phyloP scores from a whole-genome alignment of 2,797 vertebrate genomes.

The Pelobates cultripes region DNA sequence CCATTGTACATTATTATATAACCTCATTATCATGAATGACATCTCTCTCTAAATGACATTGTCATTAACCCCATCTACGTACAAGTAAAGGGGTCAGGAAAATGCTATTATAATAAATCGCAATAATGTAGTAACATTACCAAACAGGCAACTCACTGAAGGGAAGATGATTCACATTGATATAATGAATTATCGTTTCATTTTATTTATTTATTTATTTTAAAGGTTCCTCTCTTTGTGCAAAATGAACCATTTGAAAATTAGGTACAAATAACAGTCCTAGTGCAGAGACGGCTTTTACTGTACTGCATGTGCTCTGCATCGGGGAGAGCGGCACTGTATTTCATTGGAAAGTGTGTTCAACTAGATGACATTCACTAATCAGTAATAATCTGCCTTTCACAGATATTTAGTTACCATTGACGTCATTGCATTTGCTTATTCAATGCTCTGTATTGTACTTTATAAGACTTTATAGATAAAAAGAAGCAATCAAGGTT shows the following conservation, averaged over 20 bases:
- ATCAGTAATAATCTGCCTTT: neutral
- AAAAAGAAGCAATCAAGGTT: neutral
- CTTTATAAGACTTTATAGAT: neutral
- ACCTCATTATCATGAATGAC: conserved; percentile 23
- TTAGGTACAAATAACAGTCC: neutral
- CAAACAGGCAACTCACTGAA: neutral
- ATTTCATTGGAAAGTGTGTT: neutral
- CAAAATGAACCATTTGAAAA: neutral
- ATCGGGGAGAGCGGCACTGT: neutral
- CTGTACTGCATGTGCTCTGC: neutral
- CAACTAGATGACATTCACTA: neutral
- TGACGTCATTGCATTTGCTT: neutral
- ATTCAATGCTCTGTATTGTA: neutral
- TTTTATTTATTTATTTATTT: neutral
- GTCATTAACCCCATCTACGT: conserved; percentile 12
- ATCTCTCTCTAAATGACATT: conserved; percentile 10
- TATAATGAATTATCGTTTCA: neutral
- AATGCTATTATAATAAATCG: conserved; percentile 31
- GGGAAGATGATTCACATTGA: neutral
- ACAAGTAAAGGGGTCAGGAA: neutral
- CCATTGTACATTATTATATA: conserved; percentile 25
- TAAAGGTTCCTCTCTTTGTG: neutral
- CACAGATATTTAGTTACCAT: neutral
- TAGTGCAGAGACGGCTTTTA: neutral
- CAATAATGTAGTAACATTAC: neutral